Evolutionary conservation across 1,140 invertebrate genomes (phyloP).

Genomic region (Protaetia brevitarsis): DNA sequence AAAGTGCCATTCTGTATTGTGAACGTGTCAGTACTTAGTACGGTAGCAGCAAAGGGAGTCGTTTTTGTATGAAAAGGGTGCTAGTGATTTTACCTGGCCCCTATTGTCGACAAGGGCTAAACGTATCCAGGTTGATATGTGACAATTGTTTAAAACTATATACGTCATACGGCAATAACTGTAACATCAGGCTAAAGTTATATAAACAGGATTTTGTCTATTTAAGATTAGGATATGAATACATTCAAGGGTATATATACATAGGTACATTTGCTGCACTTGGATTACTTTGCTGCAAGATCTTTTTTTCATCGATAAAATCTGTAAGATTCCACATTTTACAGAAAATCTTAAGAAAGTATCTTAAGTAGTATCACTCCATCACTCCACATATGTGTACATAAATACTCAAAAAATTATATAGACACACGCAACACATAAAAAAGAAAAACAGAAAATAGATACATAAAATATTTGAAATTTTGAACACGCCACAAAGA

Average conservation of each 20-base stretch:
- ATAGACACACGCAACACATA: too few species aligned
- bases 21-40: conserved; percentile 43
- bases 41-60: conserved; percentile 39
- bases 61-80: conserved; percentile 34
- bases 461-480: too few species aligned
- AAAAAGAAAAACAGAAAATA: too few species aligned
- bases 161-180: conserved; percentile 27
- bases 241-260: not conserved
- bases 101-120: conserved; percentile 38
- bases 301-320: not conserved
- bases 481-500: too few species aligned
- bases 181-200: conserved; percentile 18
- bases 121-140: conserved; percentile 30
- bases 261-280: not conserved
- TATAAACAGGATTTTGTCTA: conserved; percentile 18
- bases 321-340: not conserved
- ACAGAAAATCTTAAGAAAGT: too few species aligned
- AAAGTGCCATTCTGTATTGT: conserved; percentile 43
- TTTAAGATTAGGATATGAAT: conserved; percentile 8
- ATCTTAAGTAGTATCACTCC: too few species aligned
- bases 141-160: conserved; percentile 34
- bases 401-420: too few species aligned
- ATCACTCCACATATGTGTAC: too few species aligned
- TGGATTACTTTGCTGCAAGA: not conserved
- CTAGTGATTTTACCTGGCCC: conserved; percentile 40